phyloP scores from a whole-genome alignment of 2,888 invertebrate genomes.

The Drosophila monieri region DNA sequence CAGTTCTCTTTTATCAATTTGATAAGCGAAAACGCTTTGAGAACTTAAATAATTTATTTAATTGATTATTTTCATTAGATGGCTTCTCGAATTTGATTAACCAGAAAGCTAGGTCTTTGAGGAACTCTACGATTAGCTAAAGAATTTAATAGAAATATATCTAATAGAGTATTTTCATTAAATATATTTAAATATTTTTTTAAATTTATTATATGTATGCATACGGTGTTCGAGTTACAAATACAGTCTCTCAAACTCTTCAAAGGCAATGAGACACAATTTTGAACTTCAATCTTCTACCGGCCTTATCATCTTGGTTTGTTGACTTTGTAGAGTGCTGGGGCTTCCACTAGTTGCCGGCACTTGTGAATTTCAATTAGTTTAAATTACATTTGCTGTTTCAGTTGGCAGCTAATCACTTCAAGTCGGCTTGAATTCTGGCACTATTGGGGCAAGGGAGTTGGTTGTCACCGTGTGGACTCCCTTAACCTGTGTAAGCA shows the following conservation, averaged over 20 bases:
- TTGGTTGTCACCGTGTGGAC: background rate
- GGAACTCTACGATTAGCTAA: no score
- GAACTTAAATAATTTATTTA: no score
- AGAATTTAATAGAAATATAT: no score
- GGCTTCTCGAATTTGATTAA: no score
- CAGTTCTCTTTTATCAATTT: no score
- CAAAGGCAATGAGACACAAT: background rate
- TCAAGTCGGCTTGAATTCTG: background rate
- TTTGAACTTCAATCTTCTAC: background rate
- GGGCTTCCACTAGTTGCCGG: background rate
- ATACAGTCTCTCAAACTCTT: background rate
- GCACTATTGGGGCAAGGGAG: background rate
- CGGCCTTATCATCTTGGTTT: constrained; percentile 24
- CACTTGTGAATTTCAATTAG: constrained; percentile 25
- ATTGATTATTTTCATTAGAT: no score
- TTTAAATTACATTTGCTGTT: constrained; percentile 30
- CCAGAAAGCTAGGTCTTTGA: no score
- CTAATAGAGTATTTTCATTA: no score
- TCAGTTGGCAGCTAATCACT: background rate
- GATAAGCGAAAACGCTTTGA: no score
- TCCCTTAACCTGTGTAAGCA: constrained; percentile 5
- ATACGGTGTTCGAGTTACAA: no score
- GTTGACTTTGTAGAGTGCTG: constrained; percentile 2
- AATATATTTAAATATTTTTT: no score
- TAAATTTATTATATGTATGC: no score